Percentiles rank a stretch among this genome's conserved stretches.
Conservation (phyloP, 2,113 vertebrate species). For the human (Homo sapiens) region GRCh38 chr15:65983001-65983500, state of each 20-base stretch:
- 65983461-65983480: neutral
- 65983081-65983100: neutral
- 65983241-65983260: constrained; percentile 37
- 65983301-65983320: neutral
- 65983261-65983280: constrained; percentile 51
- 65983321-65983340: neutral
- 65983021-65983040: neutral
- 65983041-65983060: neutral
- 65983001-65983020: neutral
- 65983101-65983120: neutral
- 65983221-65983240: constrained; percentile 43
- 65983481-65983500: neutral
- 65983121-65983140: neutral
- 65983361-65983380: neutral
- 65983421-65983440: neutral
- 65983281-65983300: constrained; percentile 16
- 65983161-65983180: constrained; percentile 19
- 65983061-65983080: neutral
- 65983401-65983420: neutral
- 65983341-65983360: neutral
- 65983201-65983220: constrained; percentile 44
- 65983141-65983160: neutral
- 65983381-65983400: neutral
- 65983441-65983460: neutral
- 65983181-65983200: constrained; percentile 39